Evolutionary conservation across 2,113 vertebrate species (phyloP), one percentile per base, ranked within the genome.

Genomic region (Tonatia bakeri): DNA sequence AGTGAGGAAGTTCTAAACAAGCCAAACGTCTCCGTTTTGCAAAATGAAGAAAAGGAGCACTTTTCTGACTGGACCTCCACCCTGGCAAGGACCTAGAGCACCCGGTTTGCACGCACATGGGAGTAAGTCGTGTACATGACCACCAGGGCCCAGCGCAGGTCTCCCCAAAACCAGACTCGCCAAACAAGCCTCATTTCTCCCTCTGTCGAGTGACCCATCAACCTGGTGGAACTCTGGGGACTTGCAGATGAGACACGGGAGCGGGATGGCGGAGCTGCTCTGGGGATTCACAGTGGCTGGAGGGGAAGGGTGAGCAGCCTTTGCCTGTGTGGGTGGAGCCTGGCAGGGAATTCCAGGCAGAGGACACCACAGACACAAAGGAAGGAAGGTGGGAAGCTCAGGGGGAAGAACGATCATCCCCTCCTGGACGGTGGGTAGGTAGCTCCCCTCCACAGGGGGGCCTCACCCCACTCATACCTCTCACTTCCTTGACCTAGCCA

Each of bases 101-200:
- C 4, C 3, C 4, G 0, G 36, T 67, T 20, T 75, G 31, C 26
- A 31, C 8, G 0, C n/a, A 65, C 28, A 3, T 1, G n/a, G 33
- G 81, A 45, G 24, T 69, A 73, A 13, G 45, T 9, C 24, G 0
- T 13, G 4, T 38, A 8, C 0, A 0, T 20, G 50, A 73, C 31
- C 67, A 7, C 70, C n/a, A 36, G 70, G 59, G 38, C 45, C 77
- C 64, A 26, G 1, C n/a, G 12, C 3, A 3, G 45, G 28, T 28
- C 2, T 43, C 45, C 76, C 76, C 14, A 38, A 36, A 40, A 24
- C 4, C 3, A 70, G 16, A 47, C 70, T 1, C 36, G 52, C 47
- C 40, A 8, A 47, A 56, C 16, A 24, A 40, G 5, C 54, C 69
- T 84, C 33, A 17, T 33, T 33, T 80, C n/a, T 9, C 1, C 0